Base-by-base conservation (phyloP, 2,888 invertebrate species). In the Aleiodes testaceus region DNA sequence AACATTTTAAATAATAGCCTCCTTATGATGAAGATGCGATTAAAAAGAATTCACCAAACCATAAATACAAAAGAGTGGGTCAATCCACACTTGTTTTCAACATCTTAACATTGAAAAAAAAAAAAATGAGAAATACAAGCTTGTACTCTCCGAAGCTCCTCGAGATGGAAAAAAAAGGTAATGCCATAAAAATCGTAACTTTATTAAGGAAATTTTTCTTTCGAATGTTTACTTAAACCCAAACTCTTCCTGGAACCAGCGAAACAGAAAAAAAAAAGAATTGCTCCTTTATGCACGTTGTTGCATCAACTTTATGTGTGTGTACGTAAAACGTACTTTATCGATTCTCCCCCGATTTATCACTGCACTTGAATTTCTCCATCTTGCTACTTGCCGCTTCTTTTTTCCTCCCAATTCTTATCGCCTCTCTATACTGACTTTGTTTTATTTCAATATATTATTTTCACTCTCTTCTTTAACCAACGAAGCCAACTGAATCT, bases 121-220 rank as follows among this genome's bases (percentile, higher is more conserved):
- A 55, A 55, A 22, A 7, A 30, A 30, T 14, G 14, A 30, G 26
- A 11, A 22, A 36, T 36, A 36, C 36, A 36, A 36, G 36, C 36
- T 36, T 36, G 36, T 36, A 36, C 9, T 36, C 9, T 11, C 9
- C 36, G 36, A 36, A 36, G 36, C 11, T 36, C 36, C 9, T 36
- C 9, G 36, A 36, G 36, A 36, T 36, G 36, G 36, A 36, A 47
- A n/a, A 55, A 66, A 65, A 49, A 65, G 26, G 65, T 66, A 49
- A 44, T 36, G 14, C 66, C 66, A 66, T 70, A 70, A 70, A 70
- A 70, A 59, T 70, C 55, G 70, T 22, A 65, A 70, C 70, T 70
- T 70, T 70, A 70, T 70, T 70, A 66, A 70, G 70, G 70, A 66
- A 70, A 70, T 70, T 70, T 70, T 65, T 45, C 49, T 55, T 30